phyloP scores from a whole-genome alignment of 2,113 vertebrate genomes.

The Toxostoma redivivum region DNA sequence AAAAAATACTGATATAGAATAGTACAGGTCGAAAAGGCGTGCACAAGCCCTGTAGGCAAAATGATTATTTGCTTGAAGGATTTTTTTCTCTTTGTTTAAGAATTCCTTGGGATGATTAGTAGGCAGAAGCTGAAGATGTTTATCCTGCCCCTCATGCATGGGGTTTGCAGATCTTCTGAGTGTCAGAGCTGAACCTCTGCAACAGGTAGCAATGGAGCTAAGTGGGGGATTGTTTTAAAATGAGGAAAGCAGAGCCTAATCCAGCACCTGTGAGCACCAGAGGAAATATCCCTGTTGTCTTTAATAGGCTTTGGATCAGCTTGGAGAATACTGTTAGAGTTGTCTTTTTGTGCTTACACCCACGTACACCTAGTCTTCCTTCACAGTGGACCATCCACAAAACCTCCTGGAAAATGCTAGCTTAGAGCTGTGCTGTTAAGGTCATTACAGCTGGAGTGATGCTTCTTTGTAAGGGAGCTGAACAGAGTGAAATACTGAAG shows the following conservation, averaged over 20 bases:
- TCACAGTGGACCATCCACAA: neutral
- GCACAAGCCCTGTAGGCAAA: neutral
- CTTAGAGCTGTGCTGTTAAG: neutral
- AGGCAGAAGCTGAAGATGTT: neutral
- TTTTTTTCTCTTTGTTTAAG: neutral
- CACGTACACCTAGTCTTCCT: conserved; percentile 14
- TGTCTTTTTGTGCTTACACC: conserved; percentile 35
- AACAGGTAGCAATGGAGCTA: conserved; percentile 46
- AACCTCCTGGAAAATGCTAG: neutral
- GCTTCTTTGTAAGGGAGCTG: neutral
- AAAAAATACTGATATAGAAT: neutral
- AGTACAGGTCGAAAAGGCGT: neutral
- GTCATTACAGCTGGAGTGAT: neutral
- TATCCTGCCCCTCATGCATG: neutral
- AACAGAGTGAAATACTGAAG: neutral
- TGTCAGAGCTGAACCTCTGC: neutral
- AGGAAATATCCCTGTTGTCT: conserved; percentile 25
- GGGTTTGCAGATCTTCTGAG: neutral
- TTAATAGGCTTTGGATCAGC: conserved; percentile 61
- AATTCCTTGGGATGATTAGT: neutral
- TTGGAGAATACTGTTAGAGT: conserved; percentile 47
- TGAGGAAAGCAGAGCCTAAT: conserved; percentile 10
- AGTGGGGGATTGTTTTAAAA: conserved; percentile 11
- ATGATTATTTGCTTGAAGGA: neutral
- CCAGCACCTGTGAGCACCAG: conserved; percentile 8